Base-by-base conservation (phyloP, 2,113 vertebrate species). In the Himantopus leucocephalus region DNA sequence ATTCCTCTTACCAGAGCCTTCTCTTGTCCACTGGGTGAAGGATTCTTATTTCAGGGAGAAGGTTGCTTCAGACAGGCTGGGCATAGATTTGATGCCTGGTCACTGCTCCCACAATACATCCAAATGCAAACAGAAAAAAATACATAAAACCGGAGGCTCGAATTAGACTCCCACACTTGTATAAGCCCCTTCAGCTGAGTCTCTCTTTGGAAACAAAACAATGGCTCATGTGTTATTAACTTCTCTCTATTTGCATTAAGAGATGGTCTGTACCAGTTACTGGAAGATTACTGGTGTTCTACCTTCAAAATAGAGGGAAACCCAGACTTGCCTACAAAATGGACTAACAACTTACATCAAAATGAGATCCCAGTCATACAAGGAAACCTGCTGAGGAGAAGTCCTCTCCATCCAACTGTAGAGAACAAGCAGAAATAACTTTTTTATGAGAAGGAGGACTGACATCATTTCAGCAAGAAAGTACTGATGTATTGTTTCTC, bases 101-200 rank as follows among this genome's bases (percentile, higher is more conserved):
- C 83, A 55, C 75, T 79, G 79, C 48, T 94, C 56, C 84, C 85
- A 37, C 41, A 72, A 82, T 10, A 60, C 14, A 73, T 66, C 66
- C 59, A 71, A 70, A 62, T 24, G n/a, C 64, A 75, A 86, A 60
- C 23, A 90, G 56, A 52, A 75, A 56, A 29, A 82, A 84, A 52
- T 21, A 22, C 52, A 53, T 67, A 19, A 82, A 89, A 34, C 55
- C 53, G 56, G 78, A 82, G 39, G 70, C 71, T 70, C 11, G 10
- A 52, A 35, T 87, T 75, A 14, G 48, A 94, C 55, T 67, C 81
- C 70, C 47, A 50, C 37, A 47, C 52, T 5, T n/a, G 29, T 67
- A 26, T 90, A 93, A 96, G 77, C 90, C 74, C 85, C 92, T 88
- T 95, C 81, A 92, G 70, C 78, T 79, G 81, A 93, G 72, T 47